Conservation (phyloP, 2,113 vertebrate species). For the Melanerpes formicivorus region DNA sequence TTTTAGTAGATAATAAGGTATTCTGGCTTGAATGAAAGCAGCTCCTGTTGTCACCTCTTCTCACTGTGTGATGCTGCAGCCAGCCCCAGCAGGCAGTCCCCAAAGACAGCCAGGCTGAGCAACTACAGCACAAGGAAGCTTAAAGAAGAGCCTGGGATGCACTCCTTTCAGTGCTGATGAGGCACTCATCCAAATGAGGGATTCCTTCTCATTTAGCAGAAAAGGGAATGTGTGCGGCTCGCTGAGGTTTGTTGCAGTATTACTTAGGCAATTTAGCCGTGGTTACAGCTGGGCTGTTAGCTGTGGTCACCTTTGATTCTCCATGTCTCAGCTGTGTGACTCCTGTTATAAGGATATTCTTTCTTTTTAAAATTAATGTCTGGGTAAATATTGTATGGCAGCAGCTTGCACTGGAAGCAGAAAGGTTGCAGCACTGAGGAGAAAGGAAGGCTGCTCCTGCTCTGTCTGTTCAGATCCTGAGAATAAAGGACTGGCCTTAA, state of each 20-base stretch:
- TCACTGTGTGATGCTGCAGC: not conserved
- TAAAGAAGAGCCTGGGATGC: not conserved
- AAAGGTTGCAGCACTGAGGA: not conserved
- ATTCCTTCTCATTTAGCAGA: not conserved
- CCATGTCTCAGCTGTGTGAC: not conserved
- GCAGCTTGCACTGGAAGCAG: not conserved
- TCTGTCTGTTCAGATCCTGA: not conserved
- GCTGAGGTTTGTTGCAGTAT: not conserved
- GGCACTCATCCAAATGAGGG: not conserved
- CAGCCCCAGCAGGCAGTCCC: not conserved
- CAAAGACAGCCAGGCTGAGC: not conserved
- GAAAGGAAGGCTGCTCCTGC: not conserved
- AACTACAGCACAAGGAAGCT: not conserved
- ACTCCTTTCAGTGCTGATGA: not conserved
- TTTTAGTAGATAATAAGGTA: slow-evolving; percentile 7
- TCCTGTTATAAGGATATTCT: not conserved
- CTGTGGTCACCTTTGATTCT: not conserved
- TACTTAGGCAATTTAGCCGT: not conserved
- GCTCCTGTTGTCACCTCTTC: not conserved
- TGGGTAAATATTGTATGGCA: not conserved
- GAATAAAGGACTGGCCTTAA: not conserved
- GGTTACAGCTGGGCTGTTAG: not conserved
- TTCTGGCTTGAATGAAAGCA: not conserved
- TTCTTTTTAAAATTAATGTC: not conserved
- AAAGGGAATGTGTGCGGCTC: not conserved